phyloP scores from a whole-genome alignment of 2,113 vertebrate genomes.

The Cyphomyrus plagiostoma region DNA sequence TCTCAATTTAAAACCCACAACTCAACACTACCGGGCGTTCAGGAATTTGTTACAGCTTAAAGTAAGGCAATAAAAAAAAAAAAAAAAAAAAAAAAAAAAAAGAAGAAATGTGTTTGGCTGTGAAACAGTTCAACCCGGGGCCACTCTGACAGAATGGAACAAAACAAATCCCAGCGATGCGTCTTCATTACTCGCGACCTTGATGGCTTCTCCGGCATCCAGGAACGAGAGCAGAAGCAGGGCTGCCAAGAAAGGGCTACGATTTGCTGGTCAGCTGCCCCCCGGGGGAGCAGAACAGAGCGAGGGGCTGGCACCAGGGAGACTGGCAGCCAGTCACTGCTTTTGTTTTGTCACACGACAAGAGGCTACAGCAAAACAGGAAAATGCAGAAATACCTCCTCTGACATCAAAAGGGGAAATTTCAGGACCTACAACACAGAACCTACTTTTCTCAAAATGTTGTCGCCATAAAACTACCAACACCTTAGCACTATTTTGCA shows the following conservation, averaged over 20 bases:
- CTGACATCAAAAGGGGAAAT: neutral
- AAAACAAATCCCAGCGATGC: neutral
- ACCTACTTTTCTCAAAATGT: neutral
- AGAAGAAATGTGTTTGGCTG: neutral
- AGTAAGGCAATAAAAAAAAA: too few relatives aligned
- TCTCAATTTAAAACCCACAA: too few relatives aligned
- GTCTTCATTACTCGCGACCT: neutral
- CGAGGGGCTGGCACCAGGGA: neutral
- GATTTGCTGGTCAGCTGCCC: neutral
- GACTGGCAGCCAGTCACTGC: neutral
- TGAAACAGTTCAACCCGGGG: neutral
- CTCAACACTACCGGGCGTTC: neutral
- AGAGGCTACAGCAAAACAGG: neutral
- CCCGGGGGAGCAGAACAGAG: neutral
- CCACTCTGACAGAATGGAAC: neutral
- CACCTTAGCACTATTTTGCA: neutral
- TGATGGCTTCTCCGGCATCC: neutral
- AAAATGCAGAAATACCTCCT: neutral
- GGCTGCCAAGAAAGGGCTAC: neutral
- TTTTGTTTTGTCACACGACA: neutral
- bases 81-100: neutral
- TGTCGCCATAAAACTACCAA: neutral
- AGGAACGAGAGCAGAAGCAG: neutral
- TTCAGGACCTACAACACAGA: neutral
- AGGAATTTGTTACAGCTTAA: neutral